These are phyloP conservation scores for Caenorhabditis wallacei DNA, from an alignment of 2,888 invertebrate species.

Conservation along the genomic window DNA sequence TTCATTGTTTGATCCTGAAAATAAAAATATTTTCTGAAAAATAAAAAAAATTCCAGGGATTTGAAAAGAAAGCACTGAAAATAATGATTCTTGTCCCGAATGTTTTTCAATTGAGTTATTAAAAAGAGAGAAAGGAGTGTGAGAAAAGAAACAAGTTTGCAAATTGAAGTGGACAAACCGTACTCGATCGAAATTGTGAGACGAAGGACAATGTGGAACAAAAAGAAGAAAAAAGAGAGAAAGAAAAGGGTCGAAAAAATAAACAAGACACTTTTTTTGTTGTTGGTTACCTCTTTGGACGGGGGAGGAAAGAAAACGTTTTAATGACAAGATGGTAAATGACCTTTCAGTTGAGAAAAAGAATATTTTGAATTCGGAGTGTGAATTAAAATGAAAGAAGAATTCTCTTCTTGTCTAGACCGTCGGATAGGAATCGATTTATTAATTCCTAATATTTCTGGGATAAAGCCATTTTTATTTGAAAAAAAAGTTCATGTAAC, in stretches of 20 bases:
- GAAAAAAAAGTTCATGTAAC: background rate
- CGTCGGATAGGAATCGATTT: too few relatives aligned
- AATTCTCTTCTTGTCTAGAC: constrained; percentile 8
- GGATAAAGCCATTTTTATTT: too few relatives aligned
- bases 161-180: constrained; percentile 57
- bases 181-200: constrained; percentile 56
- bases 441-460: too few relatives aligned
- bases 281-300: constrained; percentile 13
- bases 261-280: constrained; percentile 57
- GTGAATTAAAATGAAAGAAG: background rate
- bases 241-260: constrained; percentile 29
- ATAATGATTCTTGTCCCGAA: constrained; percentile 1
- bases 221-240: constrained; percentile 10
- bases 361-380: background rate
- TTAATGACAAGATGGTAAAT: constrained; percentile 7
- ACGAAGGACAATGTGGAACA: constrained; percentile 40
- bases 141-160: constrained; percentile 51
- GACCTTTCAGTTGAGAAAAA: constrained; percentile 20
- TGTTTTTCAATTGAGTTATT: background rate
- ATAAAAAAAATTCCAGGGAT: background rate
- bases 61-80: background rate
- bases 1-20: constrained; percentile 13
- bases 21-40: constrained; percentile 17
- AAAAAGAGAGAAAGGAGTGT: background rate
- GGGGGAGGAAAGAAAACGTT: background rate